Percentiles rank a stretch among this genome's conserved stretches.
These are phyloP conservation scores for Drosophila percnosoma DNA, from an alignment of 2,888 invertebrate species.

Conservation along the genomic window DNA sequence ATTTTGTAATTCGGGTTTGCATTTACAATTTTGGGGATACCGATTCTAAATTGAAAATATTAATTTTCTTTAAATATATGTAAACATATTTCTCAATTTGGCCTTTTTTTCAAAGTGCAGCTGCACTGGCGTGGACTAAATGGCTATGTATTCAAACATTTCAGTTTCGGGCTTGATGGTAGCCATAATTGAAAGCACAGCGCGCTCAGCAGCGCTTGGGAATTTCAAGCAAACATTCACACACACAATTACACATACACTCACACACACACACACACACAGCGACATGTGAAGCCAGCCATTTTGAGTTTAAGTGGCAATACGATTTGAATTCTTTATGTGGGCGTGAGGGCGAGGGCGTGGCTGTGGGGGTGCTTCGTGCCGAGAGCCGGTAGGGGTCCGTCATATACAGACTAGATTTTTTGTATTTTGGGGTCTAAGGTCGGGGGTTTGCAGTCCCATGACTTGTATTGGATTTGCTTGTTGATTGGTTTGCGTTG, in stretches of 20 bases:
- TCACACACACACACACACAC: conserved; percentile 16
- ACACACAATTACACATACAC: neutral
- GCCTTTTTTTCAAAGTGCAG: neutral
- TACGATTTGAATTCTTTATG: conserved; percentile 78
- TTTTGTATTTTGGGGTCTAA: neutral
- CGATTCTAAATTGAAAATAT: neutral
- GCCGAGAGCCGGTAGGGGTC: neutral
- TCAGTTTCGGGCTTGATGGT: conserved; percentile 73
- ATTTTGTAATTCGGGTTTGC: too few species aligned
- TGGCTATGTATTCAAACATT: conserved; percentile 78
- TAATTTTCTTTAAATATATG: neutral
- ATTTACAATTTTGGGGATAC: neutral
- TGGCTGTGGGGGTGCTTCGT: conserved; percentile 21
- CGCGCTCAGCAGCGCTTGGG: conserved; percentile 40
- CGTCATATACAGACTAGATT: neutral
- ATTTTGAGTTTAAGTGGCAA: conserved; percentile 78
- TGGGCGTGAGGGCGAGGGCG: conserved; percentile 27
- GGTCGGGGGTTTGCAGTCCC: conserved; percentile 40
- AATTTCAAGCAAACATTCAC: conserved; percentile 23
- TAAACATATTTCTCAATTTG: neutral
- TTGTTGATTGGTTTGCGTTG: conserved; percentile 73
- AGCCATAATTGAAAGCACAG: conserved; percentile 71
- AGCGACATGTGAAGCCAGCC: conserved; percentile 69
- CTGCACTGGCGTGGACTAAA: conserved; percentile 55
- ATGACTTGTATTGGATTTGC: conserved; percentile 72